Base-by-base conservation (phyloP, 92 coral and sea anemone genomes). In the Palythoa grandis region DNA sequence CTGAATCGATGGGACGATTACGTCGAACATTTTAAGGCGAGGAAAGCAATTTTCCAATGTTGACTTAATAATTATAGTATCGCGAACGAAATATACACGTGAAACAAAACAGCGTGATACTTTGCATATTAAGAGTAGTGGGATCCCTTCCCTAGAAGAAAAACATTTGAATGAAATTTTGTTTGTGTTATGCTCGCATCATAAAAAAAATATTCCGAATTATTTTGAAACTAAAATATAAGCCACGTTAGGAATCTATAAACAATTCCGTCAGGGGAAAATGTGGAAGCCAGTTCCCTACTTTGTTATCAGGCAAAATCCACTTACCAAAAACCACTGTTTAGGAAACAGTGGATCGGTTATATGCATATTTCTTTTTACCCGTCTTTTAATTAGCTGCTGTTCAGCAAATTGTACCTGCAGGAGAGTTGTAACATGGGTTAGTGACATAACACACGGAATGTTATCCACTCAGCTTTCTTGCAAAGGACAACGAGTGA, bases 361-460 rank as follows among this genome's bases (percentile, higher is more conserved):
- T 52, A 88, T 82, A 23, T 82, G 25, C 70, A 70, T 43, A 75
- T 87, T 92, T 80, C 99, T 83, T 73, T 93, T 95, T 54, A 97
- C 97, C 22, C 99, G 84, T 85, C 93, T 87, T 70, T 93, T 97
- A 16, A 93, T 92, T 38, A 90, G 88, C 87, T 97, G 99, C 37
- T 97, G 99, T 71, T 95, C 95, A 1, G 96, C 99, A 93, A 96
- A 97, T 63, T 87, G 86, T n/a, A 97, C 95, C 99, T 97, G 83
- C 74, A 29, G 11, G n/a, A 43, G 69, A 19, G 5, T 63, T 17
- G 19, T 63, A n/a, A n/a, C 25, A 63, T 23, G 3, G 9, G 25
- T 63, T 63, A 63, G 25, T n/a, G 24, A 23, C 69, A 63, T 3
- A 43, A 20, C 22, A 70, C 12, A 37, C 17, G 16, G 40, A 74